Conservation (phyloP, 2,797 vertebrate species). For the Borostomias antarcticus region DNA sequence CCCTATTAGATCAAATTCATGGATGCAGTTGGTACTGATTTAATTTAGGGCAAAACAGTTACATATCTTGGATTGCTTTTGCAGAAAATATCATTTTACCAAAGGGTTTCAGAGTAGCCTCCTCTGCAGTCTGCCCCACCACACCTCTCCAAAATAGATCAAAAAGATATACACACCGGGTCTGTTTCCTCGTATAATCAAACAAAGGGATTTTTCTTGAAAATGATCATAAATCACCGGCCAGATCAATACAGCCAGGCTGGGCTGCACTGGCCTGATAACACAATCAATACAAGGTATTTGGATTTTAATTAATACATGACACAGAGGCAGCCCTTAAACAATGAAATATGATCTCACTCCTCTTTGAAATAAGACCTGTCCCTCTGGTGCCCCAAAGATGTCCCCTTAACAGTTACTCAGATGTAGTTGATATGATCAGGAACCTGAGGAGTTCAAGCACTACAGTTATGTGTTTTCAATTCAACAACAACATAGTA, state of each 20-base stretch:
- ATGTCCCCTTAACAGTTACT: conserved; percentile 78
- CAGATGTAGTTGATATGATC: conserved; percentile 76
- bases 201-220: conserved; percentile 92
- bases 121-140: conserved; percentile 43
- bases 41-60: no score
- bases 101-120: conserved; percentile 41
- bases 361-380: conserved; percentile 79
- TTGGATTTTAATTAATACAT: conserved; percentile 98
- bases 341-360: conserved; percentile 89
- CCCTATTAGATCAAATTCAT: no score
- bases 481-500: not conserved
- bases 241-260: conserved; percentile 85
- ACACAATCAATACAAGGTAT: conserved; percentile 95
- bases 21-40: no score
- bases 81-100: conserved; percentile 36
- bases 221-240: conserved; percentile 97
- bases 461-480: not conserved
- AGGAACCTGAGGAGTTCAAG: conserved; percentile 60
- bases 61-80: no score
- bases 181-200: conserved; percentile 91
- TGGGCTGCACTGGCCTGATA: conserved; percentile 90
- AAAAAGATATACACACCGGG: conserved; percentile 84
- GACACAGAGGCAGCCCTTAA: conserved; percentile 80
- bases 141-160: conserved; percentile 78
- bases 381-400: conserved; percentile 75